Base-by-base conservation (phyloP, 1,140 invertebrate species). In the Chionoecetes opilio region DNA sequence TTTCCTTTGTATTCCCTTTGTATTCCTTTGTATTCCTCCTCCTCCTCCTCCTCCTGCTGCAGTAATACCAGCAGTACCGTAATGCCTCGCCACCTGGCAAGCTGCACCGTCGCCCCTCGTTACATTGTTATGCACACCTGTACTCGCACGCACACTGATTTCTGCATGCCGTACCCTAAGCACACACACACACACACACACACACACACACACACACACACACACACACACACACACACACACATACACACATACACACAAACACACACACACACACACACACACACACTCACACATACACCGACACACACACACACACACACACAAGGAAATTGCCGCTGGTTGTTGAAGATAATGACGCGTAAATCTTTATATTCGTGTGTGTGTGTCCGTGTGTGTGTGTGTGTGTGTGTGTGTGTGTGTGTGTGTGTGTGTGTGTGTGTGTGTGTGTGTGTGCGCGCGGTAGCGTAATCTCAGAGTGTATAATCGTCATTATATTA, bases 341-440 rank as follows among this genome's bases (percentile, higher is more conserved):
- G 21, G 63, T 75, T 8, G 63, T 75, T 75, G 21, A 75, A 75
- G n/a, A 75, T 75, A 75, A 75, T 75, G 21, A n/a, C 6, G 11
- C n/a, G 26, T 75, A 75, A 75, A 75, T 17, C n/a, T 2, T n/a
- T 5, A 5, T 75, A 21, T 75, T 75, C 63, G n/a, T 75, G 63
- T 75, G 63, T 75, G 8, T 75, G 63, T 75, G 63, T 75, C 21
- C n/a, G 63, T 75, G 63, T 86, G 84, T 86, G 84, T 86, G 84
- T 85, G 84, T 85, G 84, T 32, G 82, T 82, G 82, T 82, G 82
- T 82, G 82, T 82, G 82, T 82, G 82, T 82, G 82, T 82, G 82
- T 82, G 82, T 82, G 82, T 82, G 82, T 82, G 82, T 82, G 82
- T 82, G 82, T 82, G 82, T 82, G 82, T 82, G 82, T 85, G 29